Evolutionary conservation across 2,113 vertebrate genomes (phyloP).

Genomic region (Pogona vitticeps): DNA sequence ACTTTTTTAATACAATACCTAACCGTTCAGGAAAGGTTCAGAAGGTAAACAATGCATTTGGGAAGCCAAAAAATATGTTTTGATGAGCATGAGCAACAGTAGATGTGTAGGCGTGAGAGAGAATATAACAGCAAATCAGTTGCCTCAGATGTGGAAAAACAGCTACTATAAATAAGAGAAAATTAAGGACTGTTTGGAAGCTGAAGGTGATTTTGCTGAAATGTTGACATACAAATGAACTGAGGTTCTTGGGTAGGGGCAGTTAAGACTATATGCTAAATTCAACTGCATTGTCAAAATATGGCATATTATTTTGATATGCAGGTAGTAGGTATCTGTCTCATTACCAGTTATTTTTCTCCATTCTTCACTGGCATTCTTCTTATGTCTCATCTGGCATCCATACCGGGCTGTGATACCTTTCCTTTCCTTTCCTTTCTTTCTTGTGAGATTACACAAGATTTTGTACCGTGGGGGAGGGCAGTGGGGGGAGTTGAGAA

Average conservation of each 20-base stretch:
- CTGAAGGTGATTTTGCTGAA: constrained; percentile 22
- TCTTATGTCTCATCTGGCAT: neutral
- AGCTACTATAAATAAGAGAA: constrained; percentile 2
- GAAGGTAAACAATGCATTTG: neutral
- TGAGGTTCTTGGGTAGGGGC: neutral
- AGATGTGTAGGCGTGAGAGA: neutral
- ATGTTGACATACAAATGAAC: constrained; percentile 12
- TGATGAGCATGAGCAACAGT: neutral
- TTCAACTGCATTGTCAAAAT: constrained; percentile 1
- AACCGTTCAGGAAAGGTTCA: neutral
- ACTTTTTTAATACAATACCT: neutral
- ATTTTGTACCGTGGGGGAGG: too few species aligned
- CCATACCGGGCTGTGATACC: neutral
- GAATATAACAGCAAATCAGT: constrained; percentile 7
- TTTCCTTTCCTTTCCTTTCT: too few species aligned
- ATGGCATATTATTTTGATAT: neutral
- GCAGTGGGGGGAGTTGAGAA: too few species aligned
- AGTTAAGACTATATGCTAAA: neutral
- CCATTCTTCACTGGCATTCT: neutral
- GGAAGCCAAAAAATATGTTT: neutral
- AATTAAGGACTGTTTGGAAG: constrained; percentile 30
- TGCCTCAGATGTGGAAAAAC: constrained; percentile 8
- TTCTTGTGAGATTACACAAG: too few species aligned
- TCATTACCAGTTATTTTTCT: neutral
- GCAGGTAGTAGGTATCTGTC: neutral